Evolutionary conservation across 2,113 vertebrate species (phyloP).

Genomic region (Kryptolebias marmoratus): DNA sequence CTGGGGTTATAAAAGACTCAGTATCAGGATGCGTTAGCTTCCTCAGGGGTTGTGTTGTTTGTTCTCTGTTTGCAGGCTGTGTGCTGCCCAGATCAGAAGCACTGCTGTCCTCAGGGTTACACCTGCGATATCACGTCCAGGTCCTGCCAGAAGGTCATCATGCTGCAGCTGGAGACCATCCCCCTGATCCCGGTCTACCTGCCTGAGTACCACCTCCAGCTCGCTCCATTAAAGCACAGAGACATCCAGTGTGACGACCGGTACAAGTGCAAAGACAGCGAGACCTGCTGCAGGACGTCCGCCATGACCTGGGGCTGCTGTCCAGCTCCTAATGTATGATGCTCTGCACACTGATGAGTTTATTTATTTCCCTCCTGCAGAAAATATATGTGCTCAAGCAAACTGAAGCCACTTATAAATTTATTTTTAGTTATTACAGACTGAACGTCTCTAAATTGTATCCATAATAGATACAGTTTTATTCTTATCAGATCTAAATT

Average conservation of each 20-base stretch:
- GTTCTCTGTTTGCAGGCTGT: constrained; percentile 60
- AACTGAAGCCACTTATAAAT: too few species aligned
- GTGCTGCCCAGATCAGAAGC: constrained; percentile 76
- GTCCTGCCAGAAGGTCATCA: constrained; percentile 59
- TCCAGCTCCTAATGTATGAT: constrained; percentile 62
- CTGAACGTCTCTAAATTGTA: too few species aligned
- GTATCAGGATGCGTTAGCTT: not conserved
- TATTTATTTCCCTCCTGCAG: not conserved
- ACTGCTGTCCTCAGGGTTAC: constrained; percentile 84
- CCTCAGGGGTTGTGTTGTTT: not conserved
- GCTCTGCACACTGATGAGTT: too few species aligned
- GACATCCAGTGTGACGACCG: constrained; percentile 53
- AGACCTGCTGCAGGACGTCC: constrained; percentile 77
- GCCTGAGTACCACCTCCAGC: not conserved
- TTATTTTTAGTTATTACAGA: too few species aligned
- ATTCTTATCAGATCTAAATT: too few species aligned
- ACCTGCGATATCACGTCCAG: constrained; percentile 57
- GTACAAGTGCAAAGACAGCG: constrained; percentile 41
- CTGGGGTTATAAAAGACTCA: too few species aligned
- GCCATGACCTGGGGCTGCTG: constrained; percentile 76
- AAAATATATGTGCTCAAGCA: not conserved
- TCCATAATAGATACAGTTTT: too few species aligned
- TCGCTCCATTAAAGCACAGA: not conserved
- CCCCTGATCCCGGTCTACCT: constrained; percentile 47
- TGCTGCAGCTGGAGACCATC: constrained; percentile 53